Conservation (phyloP, 2,113 vertebrate genomes). For the Synodontis membranacea region DNA sequence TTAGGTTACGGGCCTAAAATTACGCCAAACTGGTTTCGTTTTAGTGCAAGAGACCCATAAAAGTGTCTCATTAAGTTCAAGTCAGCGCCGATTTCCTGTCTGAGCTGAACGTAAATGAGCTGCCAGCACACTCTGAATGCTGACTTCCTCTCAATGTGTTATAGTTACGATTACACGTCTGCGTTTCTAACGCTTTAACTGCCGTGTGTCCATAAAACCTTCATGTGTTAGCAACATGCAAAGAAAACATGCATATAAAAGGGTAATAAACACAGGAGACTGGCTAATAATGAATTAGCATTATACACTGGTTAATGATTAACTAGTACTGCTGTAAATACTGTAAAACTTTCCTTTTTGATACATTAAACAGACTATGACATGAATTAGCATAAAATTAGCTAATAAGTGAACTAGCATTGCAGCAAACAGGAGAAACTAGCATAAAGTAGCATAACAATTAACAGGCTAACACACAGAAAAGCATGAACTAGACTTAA, state of each 20-base stretch:
- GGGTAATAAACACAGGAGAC: not conserved
- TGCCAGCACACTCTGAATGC: slow-evolving; percentile 68
- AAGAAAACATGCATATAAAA: not conserved
- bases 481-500: too few species aligned
- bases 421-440: not conserved
- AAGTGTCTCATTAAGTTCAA: slow-evolving; percentile 77
- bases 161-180: slow-evolving; percentile 74
- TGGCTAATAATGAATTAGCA: not conserved
- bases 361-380: not conserved
- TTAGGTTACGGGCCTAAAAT: slow-evolving; percentile 68
- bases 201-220: not conserved
- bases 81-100: slow-evolving; percentile 78
- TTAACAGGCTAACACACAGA: not conserved
- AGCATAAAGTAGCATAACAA: not conserved
- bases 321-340: too few species aligned
- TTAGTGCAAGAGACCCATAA: slow-evolving; percentile 65
- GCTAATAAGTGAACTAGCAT: not conserved
- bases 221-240: not conserved
- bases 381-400: not conserved
- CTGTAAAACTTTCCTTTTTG: not conserved
- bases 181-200: slow-evolving; percentile 80
- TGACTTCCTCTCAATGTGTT: slow-evolving; percentile 75
- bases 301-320: not conserved
- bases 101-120: slow-evolving; percentile 66
- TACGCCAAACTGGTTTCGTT: slow-evolving; percentile 62